phyloP scores from a whole-genome alignment of 64 coral and sea anemone species.

The Dendronephthya gigantea region DNA sequence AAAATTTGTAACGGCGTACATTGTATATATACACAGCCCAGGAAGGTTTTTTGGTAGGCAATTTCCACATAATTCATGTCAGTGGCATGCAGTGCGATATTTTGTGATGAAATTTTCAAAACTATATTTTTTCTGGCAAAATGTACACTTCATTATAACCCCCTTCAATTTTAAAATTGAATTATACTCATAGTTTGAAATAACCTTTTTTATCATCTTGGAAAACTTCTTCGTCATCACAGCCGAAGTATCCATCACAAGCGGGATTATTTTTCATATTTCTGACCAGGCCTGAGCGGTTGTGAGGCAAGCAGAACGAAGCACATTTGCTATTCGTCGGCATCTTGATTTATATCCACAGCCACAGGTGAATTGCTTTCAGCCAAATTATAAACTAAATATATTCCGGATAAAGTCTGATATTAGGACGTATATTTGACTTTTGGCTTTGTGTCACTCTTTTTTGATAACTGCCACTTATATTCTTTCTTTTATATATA shows the following conservation, averaged over 20 bases:
- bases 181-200: background rate
- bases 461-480: background rate
- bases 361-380: background rate
- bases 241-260: slow-evolving; percentile 21
- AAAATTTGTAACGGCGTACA: too few species aligned
- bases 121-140: too few species aligned
- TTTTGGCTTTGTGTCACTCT: background rate
- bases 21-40: too few species aligned
- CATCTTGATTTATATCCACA: background rate
- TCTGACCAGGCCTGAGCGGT: background rate
- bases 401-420: background rate
- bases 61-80: too few species aligned
- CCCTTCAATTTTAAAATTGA: too few species aligned
- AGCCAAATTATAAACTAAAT: background rate
- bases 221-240: background rate
- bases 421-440: background rate
- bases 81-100: too few species aligned
- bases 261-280: background rate
- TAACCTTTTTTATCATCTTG: background rate
- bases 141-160: too few species aligned
- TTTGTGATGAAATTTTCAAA: too few species aligned
- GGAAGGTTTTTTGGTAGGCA: too few species aligned
- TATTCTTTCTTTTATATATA: too few species aligned
- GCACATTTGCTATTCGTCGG: background rate
- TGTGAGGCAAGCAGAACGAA: background rate